A percentile compares a stretch with the other conserved stretches of the same genome.
Evolutionary conservation across 2,888 invertebrate genomes (phyloP).

Genomic region (Dexiosoma caninum): DNA sequence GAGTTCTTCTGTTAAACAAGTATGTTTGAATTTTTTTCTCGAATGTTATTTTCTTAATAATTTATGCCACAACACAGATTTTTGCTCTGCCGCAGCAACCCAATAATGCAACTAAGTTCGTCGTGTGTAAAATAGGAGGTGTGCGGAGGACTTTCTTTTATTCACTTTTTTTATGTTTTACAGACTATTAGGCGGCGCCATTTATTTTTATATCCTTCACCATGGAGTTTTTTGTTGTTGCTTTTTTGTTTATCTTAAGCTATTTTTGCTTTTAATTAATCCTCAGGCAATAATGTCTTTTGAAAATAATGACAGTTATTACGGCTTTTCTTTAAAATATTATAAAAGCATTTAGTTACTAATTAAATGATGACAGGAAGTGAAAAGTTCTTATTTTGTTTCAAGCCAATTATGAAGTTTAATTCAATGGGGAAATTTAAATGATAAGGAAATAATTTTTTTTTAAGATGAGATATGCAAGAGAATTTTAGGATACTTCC

Average conservation of each 20-base stretch:
- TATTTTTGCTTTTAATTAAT: conserved; percentile 58
- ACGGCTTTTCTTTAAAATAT: neutral
- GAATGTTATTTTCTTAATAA: too few species aligned
- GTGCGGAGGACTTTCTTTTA: neutral
- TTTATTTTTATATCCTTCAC: too few species aligned
- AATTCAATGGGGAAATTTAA: neutral
- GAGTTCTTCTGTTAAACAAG: conserved; percentile 40
- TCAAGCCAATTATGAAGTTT: too few species aligned
- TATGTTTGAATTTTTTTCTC: conserved; percentile 55
- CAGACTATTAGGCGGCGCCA: conserved; percentile 1
- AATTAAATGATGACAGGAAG: conserved; percentile 60
- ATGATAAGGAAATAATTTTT: too few species aligned
- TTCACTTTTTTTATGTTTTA: neutral
- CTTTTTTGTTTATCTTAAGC: conserved; percentile 38
- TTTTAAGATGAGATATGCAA: too few species aligned
- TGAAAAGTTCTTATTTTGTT: too few species aligned
- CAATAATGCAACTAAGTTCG: neutral
- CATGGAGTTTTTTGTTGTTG: too few species aligned
- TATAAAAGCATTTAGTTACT: conserved; percentile 14
- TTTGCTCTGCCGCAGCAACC: neutral
- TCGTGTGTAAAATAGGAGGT: neutral
- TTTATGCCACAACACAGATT: conserved; percentile 2
- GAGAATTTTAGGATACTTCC: too few species aligned
- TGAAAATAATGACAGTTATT: conserved; percentile 32
- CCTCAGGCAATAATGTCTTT: conserved; percentile 46